Evolutionary conservation across 2,113 vertebrate species (phyloP), one percentile per base, ranked within the genome.

Genomic region (Eolophus roseicapilla): DNA sequence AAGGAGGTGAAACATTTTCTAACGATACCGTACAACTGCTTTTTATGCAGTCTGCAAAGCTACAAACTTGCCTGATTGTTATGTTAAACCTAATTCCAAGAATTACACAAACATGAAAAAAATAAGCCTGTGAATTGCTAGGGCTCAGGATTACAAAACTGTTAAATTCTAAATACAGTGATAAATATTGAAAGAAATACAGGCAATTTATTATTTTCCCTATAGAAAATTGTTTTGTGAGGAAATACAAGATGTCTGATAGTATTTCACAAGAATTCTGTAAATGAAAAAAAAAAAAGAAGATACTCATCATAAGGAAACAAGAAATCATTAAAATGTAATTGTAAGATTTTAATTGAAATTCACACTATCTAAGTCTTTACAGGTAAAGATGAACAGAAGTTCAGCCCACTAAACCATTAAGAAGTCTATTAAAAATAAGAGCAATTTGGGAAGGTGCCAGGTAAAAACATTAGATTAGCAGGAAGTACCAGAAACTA

Each of bases 381-480:
- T 65, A 68, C 7, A 14, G 15, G 83, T 41, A 23, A 87, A 82
- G 71, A 65, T 49, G 27, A 90, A 82, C 29, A 63, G 39, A 90
- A 44, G 43, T 39, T 89, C 86, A 91, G 76, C 4, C 18, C 1
- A 0, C 28, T 81, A 83, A 81, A 86, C 46, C 39, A 86, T 68
- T 84, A 88, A 73, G n/a, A 73, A 88, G 55, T 65, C 73, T 84
- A 59, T 86, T 75, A 82, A 93, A 93, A 88, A 83, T 20, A 83
- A 35, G 23, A 92, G 33, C 69, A 86, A 67, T 86, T 39, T 92
- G 83, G 83, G 44, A 91, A 59, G 39, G 74, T 47, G 75, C 62
- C 86, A 93, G 53, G n/a, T 93, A 89, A 94, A 95, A 77, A 52
- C 14, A 90, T 64, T 46, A 75, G 60, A 83, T 75, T 82, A 92